phyloP scores from a whole-genome alignment of 2,888 invertebrate species.

The Drosophila antonietae region DNA sequence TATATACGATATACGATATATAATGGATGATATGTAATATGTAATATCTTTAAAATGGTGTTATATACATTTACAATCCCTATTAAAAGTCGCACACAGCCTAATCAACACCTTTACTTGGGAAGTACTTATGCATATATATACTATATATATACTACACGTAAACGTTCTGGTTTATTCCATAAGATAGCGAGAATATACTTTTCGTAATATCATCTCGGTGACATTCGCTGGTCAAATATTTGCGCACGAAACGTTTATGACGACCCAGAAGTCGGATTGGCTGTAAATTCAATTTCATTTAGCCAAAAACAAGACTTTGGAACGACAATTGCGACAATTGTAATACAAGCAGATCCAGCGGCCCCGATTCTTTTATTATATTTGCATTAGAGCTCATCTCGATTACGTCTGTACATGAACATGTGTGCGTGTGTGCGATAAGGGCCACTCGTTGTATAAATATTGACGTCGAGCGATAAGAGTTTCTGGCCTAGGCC shows the following conservation, averaged over 20 bases:
- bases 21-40: too few relatives aligned
- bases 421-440: background rate
- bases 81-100: background rate
- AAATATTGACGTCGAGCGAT: constrained; percentile 58
- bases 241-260: constrained; percentile 40
- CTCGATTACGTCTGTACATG: constrained; percentile 18
- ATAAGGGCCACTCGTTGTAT: constrained; percentile 29
- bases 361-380: constrained; percentile 44
- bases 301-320: constrained; percentile 41
- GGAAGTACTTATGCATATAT: background rate
- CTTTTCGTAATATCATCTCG: constrained; percentile 8
- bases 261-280: constrained; percentile 31
- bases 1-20: background rate
- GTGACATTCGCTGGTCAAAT: constrained; percentile 42
- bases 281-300: constrained; percentile 29
- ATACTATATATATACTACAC: background rate
- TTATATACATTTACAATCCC: background rate
- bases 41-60: too few relatives aligned
- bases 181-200: constrained; percentile 3
- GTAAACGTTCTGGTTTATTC: background rate
- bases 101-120: background rate
- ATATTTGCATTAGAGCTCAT: constrained; percentile 50
- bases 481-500: constrained; percentile 28
- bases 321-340: constrained; percentile 34
- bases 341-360: constrained; percentile 27